Conservation (phyloP, 2,113 vertebrate species). For the Apeltes quadracus region DNA sequence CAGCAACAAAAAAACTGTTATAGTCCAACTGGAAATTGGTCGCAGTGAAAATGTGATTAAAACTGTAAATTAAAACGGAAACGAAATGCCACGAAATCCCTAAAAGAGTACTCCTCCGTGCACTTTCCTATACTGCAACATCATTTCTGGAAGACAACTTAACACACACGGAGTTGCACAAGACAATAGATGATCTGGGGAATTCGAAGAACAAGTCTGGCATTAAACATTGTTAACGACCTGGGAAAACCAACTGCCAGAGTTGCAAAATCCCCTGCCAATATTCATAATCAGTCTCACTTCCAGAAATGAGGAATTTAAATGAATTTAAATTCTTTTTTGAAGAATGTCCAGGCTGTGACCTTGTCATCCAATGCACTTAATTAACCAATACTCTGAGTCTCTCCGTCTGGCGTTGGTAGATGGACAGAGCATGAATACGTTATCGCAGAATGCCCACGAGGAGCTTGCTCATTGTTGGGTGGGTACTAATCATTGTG, state of each 20-base stretch:
- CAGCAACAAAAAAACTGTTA: constrained; percentile 14
- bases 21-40: background rate
- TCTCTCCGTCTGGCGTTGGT: background rate
- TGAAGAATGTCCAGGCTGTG: constrained; percentile 29
- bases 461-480: constrained; percentile 11
- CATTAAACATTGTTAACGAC: constrained; percentile 49
- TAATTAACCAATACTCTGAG: constrained; percentile 27
- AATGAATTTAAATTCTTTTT: constrained; percentile 32
- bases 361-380: constrained; percentile 33
- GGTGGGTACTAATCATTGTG: constrained; percentile 18
- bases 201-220: constrained; percentile 41
- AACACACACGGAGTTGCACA: background rate
- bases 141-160: background rate
- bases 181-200: constrained; percentile 7
- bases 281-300: constrained; percentile 48
- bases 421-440: background rate
- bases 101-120: background rate
- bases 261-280: constrained; percentile 26
- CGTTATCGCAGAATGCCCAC: constrained; percentile 13
- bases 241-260: constrained; percentile 46
- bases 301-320: constrained; percentile 35
- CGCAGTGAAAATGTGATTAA: background rate
- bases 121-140: background rate
- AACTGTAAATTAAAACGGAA: background rate
- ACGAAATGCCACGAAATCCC: background rate